Base-by-base conservation (phyloP, 2,888 invertebrate species). In the Scotopteryx bipunctaria region DNA sequence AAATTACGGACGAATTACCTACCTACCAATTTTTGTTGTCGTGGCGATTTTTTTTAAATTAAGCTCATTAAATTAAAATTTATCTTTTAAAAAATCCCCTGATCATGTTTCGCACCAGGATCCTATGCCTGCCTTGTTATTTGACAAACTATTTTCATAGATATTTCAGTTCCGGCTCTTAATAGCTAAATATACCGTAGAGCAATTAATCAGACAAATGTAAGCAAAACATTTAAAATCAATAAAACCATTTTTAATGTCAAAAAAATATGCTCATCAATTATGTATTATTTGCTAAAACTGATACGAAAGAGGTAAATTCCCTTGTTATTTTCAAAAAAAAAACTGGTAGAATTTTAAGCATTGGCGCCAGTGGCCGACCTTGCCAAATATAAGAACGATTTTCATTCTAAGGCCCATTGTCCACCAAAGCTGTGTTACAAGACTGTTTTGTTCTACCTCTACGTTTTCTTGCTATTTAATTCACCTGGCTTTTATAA, bases 331-430 rank as follows among this genome's bases (percentile, higher is more conserved):
- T 59, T 54, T 53, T 44, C 15, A 9, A 54, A 43, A n/a, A 50
- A 42, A 38, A 50, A 35, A 35, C 48, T 43, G 44, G 48, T 73
- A 71, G 66, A 75, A 78, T 79, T 69, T 67, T 54, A 66, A 69
- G 41, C 48, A 50, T 58, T 75, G 80, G 80, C 79, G 80, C 80
- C 80, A 74, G 63, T 64, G 63, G 55, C 35, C 69, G 75, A 73
- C 78, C 78, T 78, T 76, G 76, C 60, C 46, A 53, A 58, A 46
- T 57, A 57, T 69, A 70, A 70, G 62, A 69, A 60, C 50, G 59
- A 65, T 64, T 66, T 65, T 65, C 33, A 66, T 66, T 65, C 2
- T 33, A 16, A 33, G 9, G 41, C n/a, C 13, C 0, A 2, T 0
- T 32, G 37, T 36, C 42, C 1, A 42, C 25, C 6, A 37, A n/a